Evolutionary conservation across 2,113 vertebrate species (phyloP).

Genomic region (Megaceryle torquata): DNA sequence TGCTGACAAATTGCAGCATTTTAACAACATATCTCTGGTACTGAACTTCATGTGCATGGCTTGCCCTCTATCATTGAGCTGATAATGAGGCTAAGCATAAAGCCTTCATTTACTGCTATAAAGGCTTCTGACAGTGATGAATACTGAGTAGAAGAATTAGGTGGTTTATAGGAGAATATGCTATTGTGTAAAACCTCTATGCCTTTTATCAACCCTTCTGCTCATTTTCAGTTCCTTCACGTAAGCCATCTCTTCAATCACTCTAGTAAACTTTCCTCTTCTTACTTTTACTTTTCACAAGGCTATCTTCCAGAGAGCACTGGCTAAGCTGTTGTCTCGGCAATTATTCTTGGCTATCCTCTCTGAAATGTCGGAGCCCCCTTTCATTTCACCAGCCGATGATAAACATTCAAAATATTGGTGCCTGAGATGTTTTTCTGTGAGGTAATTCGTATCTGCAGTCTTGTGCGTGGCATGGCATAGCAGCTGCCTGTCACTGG

Average conservation of each 20-base stretch:
- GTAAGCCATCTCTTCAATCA: constrained; percentile 31
- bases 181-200: constrained; percentile 68
- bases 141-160: constrained; percentile 78
- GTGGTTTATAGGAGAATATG: constrained; percentile 75
- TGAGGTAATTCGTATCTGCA: constrained; percentile 18
- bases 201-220: constrained; percentile 77
- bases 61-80: constrained; percentile 76
- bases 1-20: constrained; percentile 87
- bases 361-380: constrained; percentile 5
- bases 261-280: constrained; percentile 42
- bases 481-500: constrained; percentile 56
- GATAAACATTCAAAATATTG: constrained; percentile 28
- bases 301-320: constrained; percentile 41
- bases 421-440: neutral
- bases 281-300: constrained; percentile 39
- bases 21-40: constrained; percentile 77
- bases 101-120: constrained; percentile 75
- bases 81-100: constrained; percentile 82
- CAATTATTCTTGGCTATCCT: constrained; percentile 3
- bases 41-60: constrained; percentile 75
- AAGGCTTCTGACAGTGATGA: constrained; percentile 75
- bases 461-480: neutral
- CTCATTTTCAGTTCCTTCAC: constrained; percentile 78
- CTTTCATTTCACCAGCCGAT: constrained; percentile 27
- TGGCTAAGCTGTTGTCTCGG: constrained; percentile 47